Evolutionary conservation across 2,797 vertebrate species (phyloP).

Genomic region (Astyanax mexicanus): DNA sequence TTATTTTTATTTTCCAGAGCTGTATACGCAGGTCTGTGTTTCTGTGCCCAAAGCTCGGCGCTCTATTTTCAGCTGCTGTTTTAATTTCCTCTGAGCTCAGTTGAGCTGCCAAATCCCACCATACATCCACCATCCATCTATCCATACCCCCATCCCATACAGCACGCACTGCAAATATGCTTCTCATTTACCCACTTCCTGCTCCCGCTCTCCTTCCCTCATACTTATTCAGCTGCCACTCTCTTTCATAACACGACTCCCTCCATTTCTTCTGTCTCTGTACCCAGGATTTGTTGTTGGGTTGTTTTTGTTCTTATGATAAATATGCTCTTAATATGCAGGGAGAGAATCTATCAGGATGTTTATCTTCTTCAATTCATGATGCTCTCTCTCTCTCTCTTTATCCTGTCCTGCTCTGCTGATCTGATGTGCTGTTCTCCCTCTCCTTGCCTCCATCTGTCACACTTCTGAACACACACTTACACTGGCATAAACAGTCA

Average conservation of each 20-base stretch:
- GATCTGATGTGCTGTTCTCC: neutral
- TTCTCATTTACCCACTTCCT: constrained; percentile 71
- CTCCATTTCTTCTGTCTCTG: neutral
- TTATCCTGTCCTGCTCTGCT: neutral
- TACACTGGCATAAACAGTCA: neutral
- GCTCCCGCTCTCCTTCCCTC: constrained; percentile 40
- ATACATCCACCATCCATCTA: constrained; percentile 53
- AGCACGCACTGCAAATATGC: constrained; percentile 64
- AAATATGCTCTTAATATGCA: neutral
- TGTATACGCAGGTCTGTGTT: neutral
- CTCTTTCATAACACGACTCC: neutral
- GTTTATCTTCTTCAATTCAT: neutral
- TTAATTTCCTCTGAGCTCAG: constrained; percentile 63
- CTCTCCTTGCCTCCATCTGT: neutral
- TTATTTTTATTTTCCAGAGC: no score
- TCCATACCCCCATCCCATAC: constrained; percentile 55
- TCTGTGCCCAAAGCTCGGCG: constrained; percentile 38
- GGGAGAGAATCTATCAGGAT: no score
- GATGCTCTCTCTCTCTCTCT: neutral
- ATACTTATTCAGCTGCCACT: constrained; percentile 29
- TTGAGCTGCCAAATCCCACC: constrained; percentile 57
- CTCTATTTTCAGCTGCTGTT: constrained; percentile 62
- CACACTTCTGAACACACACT: neutral
- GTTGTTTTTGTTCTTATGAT: neutral
- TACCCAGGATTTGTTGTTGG: neutral